These are phyloP conservation scores for Cricetomys ansorgei DNA, from an alignment of 2,113 vertebrate species.

Conservation along the genomic window DNA sequence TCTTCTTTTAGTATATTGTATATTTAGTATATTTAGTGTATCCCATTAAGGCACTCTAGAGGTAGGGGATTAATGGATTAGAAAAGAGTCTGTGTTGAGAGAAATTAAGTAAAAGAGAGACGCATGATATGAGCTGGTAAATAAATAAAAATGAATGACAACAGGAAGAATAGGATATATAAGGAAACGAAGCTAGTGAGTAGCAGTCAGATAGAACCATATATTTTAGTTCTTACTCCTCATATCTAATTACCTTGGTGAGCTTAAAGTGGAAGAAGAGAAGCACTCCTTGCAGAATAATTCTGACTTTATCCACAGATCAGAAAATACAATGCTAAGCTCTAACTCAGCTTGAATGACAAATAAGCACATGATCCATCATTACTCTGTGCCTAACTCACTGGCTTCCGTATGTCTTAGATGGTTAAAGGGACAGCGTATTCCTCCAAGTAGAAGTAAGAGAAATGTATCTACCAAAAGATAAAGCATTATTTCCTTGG, in stretches of 20 bases:
- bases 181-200: neutral
- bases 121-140: neutral
- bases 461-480: neutral
- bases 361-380: neutral
- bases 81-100: neutral
- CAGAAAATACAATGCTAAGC: neutral
- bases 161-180: neutral
- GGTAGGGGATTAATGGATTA: neutral
- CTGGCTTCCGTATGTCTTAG: neutral
- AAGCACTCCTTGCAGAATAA: neutral
- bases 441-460: neutral
- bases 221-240: slow-evolving; percentile 7
- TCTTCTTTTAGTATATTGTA: slow-evolving; percentile 5
- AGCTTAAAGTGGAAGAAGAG: neutral
- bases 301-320: neutral
- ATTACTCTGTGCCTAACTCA: neutral
- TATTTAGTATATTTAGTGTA: slow-evolving; percentile 11
- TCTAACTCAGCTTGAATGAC: neutral
- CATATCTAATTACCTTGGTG: neutral
- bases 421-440: neutral
- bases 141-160: slow-evolving; percentile 1
- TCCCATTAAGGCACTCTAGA: neutral
- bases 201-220: neutral
- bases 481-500: neutral
- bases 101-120: slow-evolving; percentile 21